These are phyloP conservation scores for Heteronetta atricapilla DNA, from an alignment of 2,113 vertebrate genomes.

Conservation along the genomic window DNA sequence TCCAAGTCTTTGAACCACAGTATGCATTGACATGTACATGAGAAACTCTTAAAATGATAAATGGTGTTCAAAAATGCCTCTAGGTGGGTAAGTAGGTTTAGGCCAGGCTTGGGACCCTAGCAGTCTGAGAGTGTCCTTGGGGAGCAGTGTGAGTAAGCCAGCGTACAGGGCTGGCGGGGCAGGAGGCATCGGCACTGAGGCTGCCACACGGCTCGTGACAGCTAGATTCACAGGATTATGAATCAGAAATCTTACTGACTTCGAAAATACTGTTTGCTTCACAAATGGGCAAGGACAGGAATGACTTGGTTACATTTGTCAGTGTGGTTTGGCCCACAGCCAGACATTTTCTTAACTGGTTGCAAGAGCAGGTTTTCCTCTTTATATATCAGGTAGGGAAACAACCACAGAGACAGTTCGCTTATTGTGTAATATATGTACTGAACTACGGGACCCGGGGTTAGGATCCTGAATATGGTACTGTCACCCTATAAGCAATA, in stretches of 20 bases:
- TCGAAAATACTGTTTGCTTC: background rate
- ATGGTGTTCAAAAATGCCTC: background rate
- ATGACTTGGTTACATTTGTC: background rate
- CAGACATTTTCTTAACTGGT: background rate
- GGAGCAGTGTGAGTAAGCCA: background rate
- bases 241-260: background rate
- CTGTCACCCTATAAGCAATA: background rate
- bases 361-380: background rate
- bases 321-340: background rate
- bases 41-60: background rate
- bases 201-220: accelerated
- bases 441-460: background rate
- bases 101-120: background rate
- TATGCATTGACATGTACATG: accelerated
- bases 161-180: background rate
- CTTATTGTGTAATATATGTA: background rate
- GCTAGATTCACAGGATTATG: background rate
- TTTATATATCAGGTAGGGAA: background rate
- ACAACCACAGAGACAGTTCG: background rate
- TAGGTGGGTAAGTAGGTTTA: background rate
- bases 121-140: background rate
- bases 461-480: background rate
- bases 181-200: background rate
- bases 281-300: background rate
- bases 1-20: background rate